Evolutionary conservation across 2,888 invertebrate species (phyloP).

Genomic region (Lasioglossum pauxillum): DNA sequence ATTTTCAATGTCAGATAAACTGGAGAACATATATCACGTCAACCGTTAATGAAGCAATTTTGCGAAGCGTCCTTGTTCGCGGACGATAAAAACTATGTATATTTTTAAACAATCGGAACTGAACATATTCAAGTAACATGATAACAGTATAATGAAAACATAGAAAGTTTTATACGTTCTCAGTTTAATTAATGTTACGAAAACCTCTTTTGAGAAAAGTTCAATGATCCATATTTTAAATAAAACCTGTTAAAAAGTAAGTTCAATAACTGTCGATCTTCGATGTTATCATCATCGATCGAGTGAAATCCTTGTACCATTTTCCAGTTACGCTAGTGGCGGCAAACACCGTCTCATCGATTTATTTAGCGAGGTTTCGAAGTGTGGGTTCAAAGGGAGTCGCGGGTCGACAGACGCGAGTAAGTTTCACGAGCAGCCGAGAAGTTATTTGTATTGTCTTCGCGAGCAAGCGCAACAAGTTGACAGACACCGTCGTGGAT

Average conservation of each 20-base stretch:
- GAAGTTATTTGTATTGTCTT: slow-evolving; percentile 56
- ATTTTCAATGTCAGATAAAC: no score
- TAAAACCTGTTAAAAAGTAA: background rate
- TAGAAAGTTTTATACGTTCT: background rate
- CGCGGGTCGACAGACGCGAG: slow-evolving; percentile 36
- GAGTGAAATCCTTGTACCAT: background rate
- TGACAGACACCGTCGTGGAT: slow-evolving; percentile 56
- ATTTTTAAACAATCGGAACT: background rate
- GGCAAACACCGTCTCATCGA: background rate
- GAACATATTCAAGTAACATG: background rate
- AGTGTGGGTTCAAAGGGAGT: slow-evolving; percentile 21
- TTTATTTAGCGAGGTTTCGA: slow-evolving; percentile 22
- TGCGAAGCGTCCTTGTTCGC: no score
- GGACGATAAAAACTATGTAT: background rate
- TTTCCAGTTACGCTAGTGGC: background rate
- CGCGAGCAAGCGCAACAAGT: slow-evolving; percentile 53
- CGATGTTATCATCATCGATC: background rate
- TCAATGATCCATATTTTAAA: background rate
- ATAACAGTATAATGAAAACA: background rate
- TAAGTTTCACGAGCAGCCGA: slow-evolving; percentile 28
- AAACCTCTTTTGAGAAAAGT: background rate
- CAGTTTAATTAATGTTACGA: background rate
- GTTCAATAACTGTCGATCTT: background rate
- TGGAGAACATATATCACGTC: no score
- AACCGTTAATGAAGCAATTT: no score